phyloP scores from a whole-genome alignment of 2,113 vertebrate species.

The Genyomyrus donnyi region DNA sequence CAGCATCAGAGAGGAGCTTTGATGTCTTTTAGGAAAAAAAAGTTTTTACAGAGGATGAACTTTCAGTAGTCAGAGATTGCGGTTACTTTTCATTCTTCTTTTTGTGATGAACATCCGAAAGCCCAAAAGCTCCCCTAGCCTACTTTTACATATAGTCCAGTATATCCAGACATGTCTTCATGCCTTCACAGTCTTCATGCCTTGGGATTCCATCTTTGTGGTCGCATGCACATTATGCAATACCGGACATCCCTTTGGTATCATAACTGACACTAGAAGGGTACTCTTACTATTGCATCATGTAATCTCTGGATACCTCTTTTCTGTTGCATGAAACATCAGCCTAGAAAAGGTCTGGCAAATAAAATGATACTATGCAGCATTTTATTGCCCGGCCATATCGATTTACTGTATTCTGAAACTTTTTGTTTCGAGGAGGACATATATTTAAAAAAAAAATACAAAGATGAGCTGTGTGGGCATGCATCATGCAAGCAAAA shows the following conservation, averaged over 20 bases:
- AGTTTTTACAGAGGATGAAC: conserved; percentile 11
- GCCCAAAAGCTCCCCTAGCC: not conserved
- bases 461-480: not conserved
- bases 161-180: not conserved
- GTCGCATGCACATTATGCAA: not conserved
- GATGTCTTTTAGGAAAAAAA: conserved; percentile 44
- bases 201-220: not conserved
- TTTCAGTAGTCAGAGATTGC: not conserved
- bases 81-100: conserved; percentile 10
- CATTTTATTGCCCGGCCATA: not conserved
- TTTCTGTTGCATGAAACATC: not conserved
- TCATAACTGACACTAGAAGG: not conserved
- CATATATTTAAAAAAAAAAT: not conserved
- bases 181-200: not conserved
- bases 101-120: not conserved
- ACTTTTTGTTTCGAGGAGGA: not conserved
- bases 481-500: conserved; percentile 3
- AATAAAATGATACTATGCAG: not conserved
- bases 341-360: not conserved
- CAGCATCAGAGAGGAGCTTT: conserved; percentile 42
- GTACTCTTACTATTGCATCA: not conserved
- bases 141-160: conserved; percentile 1
- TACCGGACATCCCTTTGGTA: not conserved
- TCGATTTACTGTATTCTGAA: not conserved
- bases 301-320: not conserved